phyloP scores from a whole-genome alignment of 2,888 invertebrate genomes.

The Salticus scenicus region DNA sequence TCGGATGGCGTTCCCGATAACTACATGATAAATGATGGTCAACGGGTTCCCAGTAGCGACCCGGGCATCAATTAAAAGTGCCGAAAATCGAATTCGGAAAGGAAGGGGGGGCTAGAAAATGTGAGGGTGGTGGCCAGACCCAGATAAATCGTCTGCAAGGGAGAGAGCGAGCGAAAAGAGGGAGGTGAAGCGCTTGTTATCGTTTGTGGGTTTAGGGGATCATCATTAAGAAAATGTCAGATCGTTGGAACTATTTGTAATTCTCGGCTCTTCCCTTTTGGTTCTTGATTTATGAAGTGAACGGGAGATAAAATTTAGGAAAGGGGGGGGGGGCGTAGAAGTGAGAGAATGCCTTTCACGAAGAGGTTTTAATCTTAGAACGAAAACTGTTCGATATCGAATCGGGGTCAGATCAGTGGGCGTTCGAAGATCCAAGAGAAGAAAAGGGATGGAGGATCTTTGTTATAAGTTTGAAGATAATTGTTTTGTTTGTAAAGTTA shows the following conservation, averaged over 20 bases:
- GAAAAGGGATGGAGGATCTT: no score
- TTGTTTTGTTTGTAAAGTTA: no score
- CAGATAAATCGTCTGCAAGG: constrained; percentile 12
- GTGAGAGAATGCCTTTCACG: no score
- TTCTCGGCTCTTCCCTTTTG: constrained; percentile 28
- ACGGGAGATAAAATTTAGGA: neutral
- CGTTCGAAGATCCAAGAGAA: no score
- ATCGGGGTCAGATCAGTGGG: neutral
- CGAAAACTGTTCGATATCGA: constrained; percentile 3
- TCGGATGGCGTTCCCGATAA: constrained; percentile 60
- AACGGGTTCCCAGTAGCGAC: constrained; percentile 45
- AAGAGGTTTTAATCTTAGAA: constrained; percentile 40
- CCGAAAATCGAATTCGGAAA: constrained; percentile 63
- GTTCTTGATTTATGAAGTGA: constrained; percentile 49
- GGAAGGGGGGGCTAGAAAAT: constrained; percentile 7
- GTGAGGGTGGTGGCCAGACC: neutral
- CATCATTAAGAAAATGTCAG: constrained; percentile 67
- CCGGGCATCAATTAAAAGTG: constrained; percentile 67
- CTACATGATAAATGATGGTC: constrained; percentile 59
- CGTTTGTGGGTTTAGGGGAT: constrained; percentile 56
- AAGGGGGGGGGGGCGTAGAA: neutral
- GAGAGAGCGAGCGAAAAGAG: neutral
- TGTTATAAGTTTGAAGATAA: no score
- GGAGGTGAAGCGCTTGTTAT: constrained; percentile 35
- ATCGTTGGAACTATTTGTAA: constrained; percentile 53